Evolutionary conservation across 2,888 invertebrate species (phyloP).

Genomic region (Saturnia pavonia): DNA sequence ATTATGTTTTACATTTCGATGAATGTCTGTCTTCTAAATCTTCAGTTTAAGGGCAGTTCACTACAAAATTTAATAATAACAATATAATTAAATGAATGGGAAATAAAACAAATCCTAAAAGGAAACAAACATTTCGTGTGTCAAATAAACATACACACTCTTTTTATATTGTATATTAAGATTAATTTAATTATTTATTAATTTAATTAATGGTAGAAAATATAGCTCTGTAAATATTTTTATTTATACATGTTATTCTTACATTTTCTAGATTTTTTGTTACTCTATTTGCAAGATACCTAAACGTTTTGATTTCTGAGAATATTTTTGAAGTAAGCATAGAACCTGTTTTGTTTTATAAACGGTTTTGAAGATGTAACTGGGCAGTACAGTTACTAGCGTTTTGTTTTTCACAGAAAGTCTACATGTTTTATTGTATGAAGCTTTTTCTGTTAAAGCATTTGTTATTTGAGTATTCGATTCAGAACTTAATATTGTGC

Average conservation of each 20-base stretch:
- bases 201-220: too few relatives aligned
- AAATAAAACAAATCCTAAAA: background rate
- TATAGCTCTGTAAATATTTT: background rate
- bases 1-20: background rate
- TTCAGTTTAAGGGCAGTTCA: background rate
- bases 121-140: too few relatives aligned
- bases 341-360: conserved; percentile 1
- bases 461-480: background rate
- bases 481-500: background rate
- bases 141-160: too few relatives aligned
- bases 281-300: background rate
- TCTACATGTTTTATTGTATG: background rate
- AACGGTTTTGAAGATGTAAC: conserved; percentile 5
- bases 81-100: background rate
- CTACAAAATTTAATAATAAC: background rate
- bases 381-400: background rate
- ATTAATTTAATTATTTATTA: too few relatives aligned
- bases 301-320: background rate
- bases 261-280: background rate
- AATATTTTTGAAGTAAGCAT: background rate
- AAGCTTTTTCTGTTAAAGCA: too few relatives aligned
- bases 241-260: background rate
- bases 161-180: too few relatives aligned
- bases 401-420: background rate
- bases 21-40: background rate